phyloP scores from a whole-genome alignment of 2,888 invertebrate species.

The Rotaria magnacalcarata region DNA sequence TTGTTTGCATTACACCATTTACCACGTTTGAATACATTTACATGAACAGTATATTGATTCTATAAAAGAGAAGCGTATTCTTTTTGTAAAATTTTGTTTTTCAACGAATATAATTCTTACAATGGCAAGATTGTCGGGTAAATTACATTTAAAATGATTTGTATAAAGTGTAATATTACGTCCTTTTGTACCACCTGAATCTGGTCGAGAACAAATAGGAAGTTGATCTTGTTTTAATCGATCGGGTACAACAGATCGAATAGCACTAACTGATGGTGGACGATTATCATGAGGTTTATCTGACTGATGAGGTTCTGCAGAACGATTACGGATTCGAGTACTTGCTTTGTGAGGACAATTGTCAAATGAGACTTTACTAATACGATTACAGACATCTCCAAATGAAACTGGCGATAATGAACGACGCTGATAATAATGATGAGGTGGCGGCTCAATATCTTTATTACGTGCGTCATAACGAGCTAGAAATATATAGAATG shows the following conservation, averaged over 20 bases:
- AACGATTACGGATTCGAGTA: background rate
- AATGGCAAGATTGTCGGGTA: constrained; percentile 19
- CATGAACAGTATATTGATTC: constrained; percentile 12
- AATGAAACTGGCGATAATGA: background rate
- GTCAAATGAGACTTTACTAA: constrained; percentile 6
- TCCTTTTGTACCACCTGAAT: constrained; percentile 13
- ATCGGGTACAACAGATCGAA: constrained; percentile 20
- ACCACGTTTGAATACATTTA: background rate
- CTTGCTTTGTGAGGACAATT: background rate
- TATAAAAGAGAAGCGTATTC: background rate
- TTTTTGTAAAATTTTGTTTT: background rate
- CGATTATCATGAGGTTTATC: background rate
- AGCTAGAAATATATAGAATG: background rate
- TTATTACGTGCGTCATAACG: constrained; percentile 18
- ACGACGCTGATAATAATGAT: background rate
- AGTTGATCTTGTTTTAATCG: background rate
- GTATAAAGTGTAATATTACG: background rate
- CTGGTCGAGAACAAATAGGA: background rate
- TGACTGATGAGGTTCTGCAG: background rate
- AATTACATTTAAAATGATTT: constrained; percentile 31
- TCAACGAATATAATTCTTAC: background rate
- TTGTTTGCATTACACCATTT: constrained; percentile 33
- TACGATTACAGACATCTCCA: background rate
- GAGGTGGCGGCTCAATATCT: background rate
- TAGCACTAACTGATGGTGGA: constrained; percentile 7